Evolutionary conservation across 2,888 invertebrate species (phyloP).

Genomic region (Anorthoa munda): DNA sequence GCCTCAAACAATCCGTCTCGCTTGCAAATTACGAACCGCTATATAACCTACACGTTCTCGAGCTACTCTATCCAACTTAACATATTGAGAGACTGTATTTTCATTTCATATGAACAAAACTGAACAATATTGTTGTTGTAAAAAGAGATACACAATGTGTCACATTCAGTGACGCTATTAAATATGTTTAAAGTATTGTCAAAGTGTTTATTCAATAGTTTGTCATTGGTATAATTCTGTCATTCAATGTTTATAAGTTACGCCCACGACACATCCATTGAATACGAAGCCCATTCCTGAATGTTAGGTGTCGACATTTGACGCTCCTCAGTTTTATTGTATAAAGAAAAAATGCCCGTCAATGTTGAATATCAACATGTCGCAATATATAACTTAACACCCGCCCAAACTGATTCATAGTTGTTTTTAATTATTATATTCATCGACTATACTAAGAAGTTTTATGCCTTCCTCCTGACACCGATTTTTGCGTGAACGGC

Average conservation of each 20-base stretch:
- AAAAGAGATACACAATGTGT: conserved; percentile 60
- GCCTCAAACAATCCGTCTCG: conserved; percentile 61
- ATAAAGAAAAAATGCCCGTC: conserved; percentile 52
- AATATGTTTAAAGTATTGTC: conserved; percentile 63
- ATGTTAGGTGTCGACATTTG: conserved; percentile 73
- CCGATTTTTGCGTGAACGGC: conserved; percentile 71
- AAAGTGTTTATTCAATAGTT: conserved; percentile 66
- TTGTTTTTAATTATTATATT: conserved; percentile 56
- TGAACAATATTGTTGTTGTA: conserved; percentile 49
- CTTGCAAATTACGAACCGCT: conserved; percentile 50
- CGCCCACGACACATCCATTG: conserved; percentile 74
- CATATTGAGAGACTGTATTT: conserved; percentile 34
- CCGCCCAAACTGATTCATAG: conserved; percentile 39
- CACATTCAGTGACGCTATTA: conserved; percentile 62
- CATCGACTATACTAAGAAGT: conserved; percentile 57
- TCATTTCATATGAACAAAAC: conserved; percentile 41
- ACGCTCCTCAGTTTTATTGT: conserved; percentile 59
- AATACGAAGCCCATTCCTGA: conserved; percentile 70
- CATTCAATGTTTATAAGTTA: conserved; percentile 74
- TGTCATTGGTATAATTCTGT: conserved; percentile 68
- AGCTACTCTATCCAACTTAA: conserved; percentile 32
- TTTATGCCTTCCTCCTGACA: conserved; percentile 78
- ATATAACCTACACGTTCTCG: conserved; percentile 30
- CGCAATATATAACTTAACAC: conserved; percentile 45
- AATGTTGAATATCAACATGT: conserved; percentile 56